phyloP scores from a whole-genome alignment of 2,797 vertebrate species.

The Coregonus suidteri region DNA sequence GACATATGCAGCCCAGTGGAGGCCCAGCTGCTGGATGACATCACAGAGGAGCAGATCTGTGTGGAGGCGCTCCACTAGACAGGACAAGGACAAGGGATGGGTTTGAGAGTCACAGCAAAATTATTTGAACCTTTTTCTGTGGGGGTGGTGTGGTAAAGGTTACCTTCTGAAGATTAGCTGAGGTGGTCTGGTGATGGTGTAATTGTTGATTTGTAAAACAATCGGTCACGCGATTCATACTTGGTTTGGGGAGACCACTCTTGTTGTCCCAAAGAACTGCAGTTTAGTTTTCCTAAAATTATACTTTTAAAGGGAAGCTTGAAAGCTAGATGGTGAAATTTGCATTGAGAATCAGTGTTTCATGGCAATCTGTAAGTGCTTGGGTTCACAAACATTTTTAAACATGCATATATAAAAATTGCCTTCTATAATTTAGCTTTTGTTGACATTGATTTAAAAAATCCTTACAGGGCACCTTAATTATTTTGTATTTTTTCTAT shows the following conservation, averaged over 20 bases:
- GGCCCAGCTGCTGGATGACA: conserved; percentile 81
- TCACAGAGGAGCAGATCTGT: conserved; percentile 85
- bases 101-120: conserved; percentile 45
- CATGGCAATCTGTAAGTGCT: conserved; percentile 11
- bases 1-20: conserved; percentile 84
- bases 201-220: conserved; percentile 11
- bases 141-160: conserved; percentile 18
- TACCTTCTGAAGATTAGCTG: conserved; percentile 21
- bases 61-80: conserved; percentile 74
- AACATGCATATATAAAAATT: conserved; percentile 1
- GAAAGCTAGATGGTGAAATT: conserved; percentile 21
- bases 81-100: conserved; percentile 19
- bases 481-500: neutral
- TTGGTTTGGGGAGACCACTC: neutral
- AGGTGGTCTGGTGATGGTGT: conserved; percentile 15
- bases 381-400: conserved; percentile 1
- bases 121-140: conserved; percentile 25
- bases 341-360: conserved; percentile 41
- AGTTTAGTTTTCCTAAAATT: conserved; percentile 22
- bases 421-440: conserved; percentile 1
- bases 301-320: conserved; percentile 50
- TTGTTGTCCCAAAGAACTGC: conserved; percentile 2
- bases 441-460: neutral
- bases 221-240: neutral
- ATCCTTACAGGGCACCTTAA: conserved; percentile 1